Conservation (phyloP, 2,888 invertebrate genomes). For the Aleiodes testaceus region DNA sequence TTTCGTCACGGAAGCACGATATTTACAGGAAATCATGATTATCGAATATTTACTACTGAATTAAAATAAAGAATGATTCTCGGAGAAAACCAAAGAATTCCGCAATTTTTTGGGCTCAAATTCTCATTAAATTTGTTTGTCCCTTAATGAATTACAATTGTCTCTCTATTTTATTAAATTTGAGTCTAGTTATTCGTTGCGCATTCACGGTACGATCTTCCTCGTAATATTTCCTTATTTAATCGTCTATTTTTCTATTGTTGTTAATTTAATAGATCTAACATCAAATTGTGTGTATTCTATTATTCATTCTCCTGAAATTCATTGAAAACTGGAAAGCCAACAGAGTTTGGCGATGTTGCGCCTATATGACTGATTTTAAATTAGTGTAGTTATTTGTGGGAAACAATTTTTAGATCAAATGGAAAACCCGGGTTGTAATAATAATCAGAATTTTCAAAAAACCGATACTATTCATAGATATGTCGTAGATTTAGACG, state of each 20-base stretch:
- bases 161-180: constrained; percentile 50
- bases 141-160: constrained; percentile 43
- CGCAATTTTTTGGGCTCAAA: constrained; percentile 48
- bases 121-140: constrained; percentile 44
- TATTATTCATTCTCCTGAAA: constrained; percentile 6
- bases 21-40: constrained; percentile 8
- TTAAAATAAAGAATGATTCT: constrained; percentile 36
- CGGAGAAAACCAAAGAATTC: constrained; percentile 39
- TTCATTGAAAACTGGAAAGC: constrained; percentile 12
- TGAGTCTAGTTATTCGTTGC: constrained; percentile 67
- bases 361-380: no score
- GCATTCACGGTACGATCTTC: constrained; percentile 65
- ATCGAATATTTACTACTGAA: not conserved
- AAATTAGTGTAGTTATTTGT: not conserved
- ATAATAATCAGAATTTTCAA: constrained; percentile 17
- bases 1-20: constrained; percentile 28
- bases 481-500: constrained; percentile 19
- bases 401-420: constrained; percentile 23
- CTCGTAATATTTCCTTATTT: constrained; percentile 57
- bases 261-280: constrained; percentile 18
- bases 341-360: not conserved
- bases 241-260: constrained; percentile 32
- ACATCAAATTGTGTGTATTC: constrained; percentile 5
- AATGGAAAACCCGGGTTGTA: constrained; percentile 13
- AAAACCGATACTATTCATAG: constrained; percentile 10